Evolutionary conservation across 2,797 vertebrate genomes (phyloP).

Genomic region (Enteromius radiatus): DNA sequence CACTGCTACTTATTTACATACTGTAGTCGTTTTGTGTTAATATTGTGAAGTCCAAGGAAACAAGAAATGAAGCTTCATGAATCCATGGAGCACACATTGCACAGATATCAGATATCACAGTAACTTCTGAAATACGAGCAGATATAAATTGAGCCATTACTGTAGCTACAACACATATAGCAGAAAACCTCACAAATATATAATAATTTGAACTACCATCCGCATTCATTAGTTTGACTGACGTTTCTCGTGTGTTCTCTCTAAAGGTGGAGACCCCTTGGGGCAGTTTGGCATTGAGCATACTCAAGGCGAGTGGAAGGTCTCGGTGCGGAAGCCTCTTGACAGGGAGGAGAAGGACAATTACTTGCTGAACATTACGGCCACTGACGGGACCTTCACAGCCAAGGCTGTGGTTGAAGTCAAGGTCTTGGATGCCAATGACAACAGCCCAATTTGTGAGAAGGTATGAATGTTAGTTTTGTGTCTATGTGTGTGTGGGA

Average conservation of each 20-base stretch:
- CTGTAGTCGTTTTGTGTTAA: conserved; percentile 18
- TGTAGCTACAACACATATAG: not conserved
- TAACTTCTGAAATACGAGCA: not conserved
- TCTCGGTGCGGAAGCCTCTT: conserved; percentile 91
- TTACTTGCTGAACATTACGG: conserved; percentile 95
- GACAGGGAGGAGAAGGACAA: conserved; percentile 94
- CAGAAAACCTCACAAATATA: not conserved
- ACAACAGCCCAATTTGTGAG: conserved; percentile 95
- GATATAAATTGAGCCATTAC: not conserved
- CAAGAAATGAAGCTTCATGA: not conserved
- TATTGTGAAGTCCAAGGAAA: conserved; percentile 13
- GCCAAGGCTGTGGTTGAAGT: conserved; percentile 94
- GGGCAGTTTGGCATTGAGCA: conserved; percentile 95
- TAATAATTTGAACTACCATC: conserved; percentile 1
- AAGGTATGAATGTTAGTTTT: conserved; percentile 80
- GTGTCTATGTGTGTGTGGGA: conserved; percentile 15
- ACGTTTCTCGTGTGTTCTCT: conserved; percentile 58
- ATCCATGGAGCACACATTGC: not conserved
- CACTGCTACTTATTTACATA: conserved; percentile 17
- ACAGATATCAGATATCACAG: not conserved
- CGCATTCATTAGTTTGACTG: conserved; percentile 54
- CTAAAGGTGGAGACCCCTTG: conserved; percentile 90
- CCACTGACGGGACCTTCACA: conserved; percentile 93
- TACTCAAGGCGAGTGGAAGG: conserved; percentile 96
- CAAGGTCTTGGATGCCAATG: conserved; percentile 97